phyloP scores from a whole-genome alignment of 2,888 invertebrate species.

The Liposcelis brunnea region DNA sequence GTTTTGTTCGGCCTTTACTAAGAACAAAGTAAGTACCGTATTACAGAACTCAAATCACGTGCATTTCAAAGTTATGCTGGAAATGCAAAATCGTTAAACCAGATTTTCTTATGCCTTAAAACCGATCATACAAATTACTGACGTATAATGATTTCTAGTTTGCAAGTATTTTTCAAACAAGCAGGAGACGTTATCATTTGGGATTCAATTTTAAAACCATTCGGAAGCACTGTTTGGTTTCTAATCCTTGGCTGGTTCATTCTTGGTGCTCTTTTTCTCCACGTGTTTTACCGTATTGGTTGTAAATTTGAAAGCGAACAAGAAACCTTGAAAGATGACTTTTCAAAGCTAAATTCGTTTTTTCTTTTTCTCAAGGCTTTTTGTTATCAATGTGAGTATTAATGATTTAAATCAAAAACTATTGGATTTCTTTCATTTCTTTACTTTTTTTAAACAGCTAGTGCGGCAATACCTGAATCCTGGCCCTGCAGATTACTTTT shows the following conservation, averaged over 20 bases:
- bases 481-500: slow-evolving; percentile 7
- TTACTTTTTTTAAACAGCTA: not conserved
- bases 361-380: slow-evolving; percentile 8
- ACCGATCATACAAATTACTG: too few species aligned
- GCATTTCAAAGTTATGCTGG: too few species aligned
- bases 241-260: slow-evolving; percentile 6
- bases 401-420: too few species aligned
- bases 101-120: too few species aligned
- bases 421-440: too few species aligned
- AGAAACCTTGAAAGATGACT: not conserved
- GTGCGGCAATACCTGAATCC: slow-evolving; percentile 1
- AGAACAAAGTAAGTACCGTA: slow-evolving; percentile 1
- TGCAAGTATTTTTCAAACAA: slow-evolving; percentile 5
- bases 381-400: slow-evolving; percentile 8
- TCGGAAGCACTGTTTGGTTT: slow-evolving; percentile 7
- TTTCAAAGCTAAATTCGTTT: slow-evolving; percentile 4
- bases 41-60: too few species aligned
- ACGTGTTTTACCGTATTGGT: slow-evolving; percentile 2
- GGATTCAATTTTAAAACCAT: slow-evolving; percentile 9
- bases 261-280: slow-evolving; percentile 4
- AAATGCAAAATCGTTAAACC: too few species aligned
- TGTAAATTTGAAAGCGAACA: slow-evolving; percentile 5
- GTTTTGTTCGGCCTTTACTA: slow-evolving; percentile 5
- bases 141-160: too few species aligned
- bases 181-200: not conserved